Conservation (phyloP, 2,888 invertebrate species). For the Patella caerulea region DNA sequence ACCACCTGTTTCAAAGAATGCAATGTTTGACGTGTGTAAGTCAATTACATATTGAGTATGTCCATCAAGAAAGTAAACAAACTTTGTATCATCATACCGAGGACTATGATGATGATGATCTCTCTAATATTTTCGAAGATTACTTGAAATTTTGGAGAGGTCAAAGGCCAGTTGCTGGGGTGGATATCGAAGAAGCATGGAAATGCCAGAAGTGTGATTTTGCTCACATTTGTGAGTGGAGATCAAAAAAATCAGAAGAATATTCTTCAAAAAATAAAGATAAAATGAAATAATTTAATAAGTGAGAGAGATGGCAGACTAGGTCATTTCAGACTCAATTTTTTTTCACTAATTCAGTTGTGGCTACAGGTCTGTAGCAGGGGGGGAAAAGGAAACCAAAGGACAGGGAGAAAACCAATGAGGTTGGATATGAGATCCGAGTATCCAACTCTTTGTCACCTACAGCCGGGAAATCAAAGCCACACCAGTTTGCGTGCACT, state of each 20-base stretch:
- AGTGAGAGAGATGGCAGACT: no score
- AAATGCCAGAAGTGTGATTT: conserved; percentile 67
- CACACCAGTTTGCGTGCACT: no score
- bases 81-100: conserved; percentile 48
- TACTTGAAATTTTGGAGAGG: conserved; percentile 61
- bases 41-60: conserved; percentile 58
- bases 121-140: conserved; percentile 39
- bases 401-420: no score
- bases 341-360: no score
- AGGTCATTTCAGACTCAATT: no score
- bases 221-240: conserved; percentile 64
- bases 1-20: conserved; percentile 43
- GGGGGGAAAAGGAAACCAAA: no score
- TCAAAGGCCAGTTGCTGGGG: conserved; percentile 53
- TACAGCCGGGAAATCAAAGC: no score
- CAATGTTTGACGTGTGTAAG: conserved; percentile 58
- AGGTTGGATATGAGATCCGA: no score
- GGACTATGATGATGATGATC: conserved; percentile 45
- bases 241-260: conserved; percentile 37
- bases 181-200: conserved; percentile 69
- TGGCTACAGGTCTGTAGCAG: no score
- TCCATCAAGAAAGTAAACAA: conserved; percentile 56
- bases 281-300: no score
- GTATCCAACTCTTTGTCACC: no score
- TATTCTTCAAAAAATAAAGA: conserved; percentile 38